Conservation (phyloP, 2,113 vertebrate species). For the Numida meleagris region DNA sequence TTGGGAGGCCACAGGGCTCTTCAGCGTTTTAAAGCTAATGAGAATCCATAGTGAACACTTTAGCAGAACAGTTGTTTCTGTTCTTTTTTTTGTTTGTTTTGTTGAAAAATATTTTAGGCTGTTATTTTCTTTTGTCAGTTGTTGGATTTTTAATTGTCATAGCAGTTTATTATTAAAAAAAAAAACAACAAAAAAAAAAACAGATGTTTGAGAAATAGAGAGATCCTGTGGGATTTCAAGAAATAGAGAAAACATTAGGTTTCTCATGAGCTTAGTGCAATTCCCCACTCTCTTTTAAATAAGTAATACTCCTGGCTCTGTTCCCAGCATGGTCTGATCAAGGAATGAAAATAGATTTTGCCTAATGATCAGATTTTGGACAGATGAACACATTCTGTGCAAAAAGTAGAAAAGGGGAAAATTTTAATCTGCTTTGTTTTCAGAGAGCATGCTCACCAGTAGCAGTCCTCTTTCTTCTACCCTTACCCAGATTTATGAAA, state of each 20-base stretch:
- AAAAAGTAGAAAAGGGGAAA: background rate
- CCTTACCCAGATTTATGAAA: background rate
- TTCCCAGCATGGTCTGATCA: slow-evolving; percentile 46
- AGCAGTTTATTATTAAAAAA: slow-evolving; percentile 1
- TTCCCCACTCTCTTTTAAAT: slow-evolving; percentile 32
- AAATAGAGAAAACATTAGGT: background rate
- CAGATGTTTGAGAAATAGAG: slow-evolving; percentile 40
- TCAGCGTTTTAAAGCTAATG: background rate
- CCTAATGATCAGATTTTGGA: slow-evolving; percentile 47
- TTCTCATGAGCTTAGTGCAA: slow-evolving; percentile 31
- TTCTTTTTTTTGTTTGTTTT: background rate
- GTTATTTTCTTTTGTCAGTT: background rate
- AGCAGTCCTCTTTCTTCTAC: background rate
- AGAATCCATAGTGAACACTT: background rate
- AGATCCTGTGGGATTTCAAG: background rate
- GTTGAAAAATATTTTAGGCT: background rate
- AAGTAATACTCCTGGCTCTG: slow-evolving; percentile 21
- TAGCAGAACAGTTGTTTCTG: background rate
- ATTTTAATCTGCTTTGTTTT: background rate
- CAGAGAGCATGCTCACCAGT: background rate
- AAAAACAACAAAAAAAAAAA: background rate
- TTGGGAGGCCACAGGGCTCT: background rate
- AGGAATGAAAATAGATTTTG: slow-evolving; percentile 22
- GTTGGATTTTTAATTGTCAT: slow-evolving; percentile 41
- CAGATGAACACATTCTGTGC: background rate